Evolutionary conservation across 2,113 vertebrate genomes (phyloP).

Genomic region (Cyprinodon variegatus): DNA sequence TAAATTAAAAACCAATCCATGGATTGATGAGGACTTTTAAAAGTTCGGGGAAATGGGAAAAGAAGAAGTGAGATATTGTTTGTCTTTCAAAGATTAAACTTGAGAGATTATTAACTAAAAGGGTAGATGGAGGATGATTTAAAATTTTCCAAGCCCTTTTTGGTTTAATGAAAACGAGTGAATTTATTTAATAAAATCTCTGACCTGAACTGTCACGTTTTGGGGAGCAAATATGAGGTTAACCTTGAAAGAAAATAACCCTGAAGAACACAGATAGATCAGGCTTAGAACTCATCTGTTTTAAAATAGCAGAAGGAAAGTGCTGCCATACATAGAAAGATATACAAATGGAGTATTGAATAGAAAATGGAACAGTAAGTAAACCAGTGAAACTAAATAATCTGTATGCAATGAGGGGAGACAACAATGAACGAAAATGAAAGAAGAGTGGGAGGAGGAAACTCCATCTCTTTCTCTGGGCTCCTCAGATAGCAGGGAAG

Average conservation of each 20-base stretch:
- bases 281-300: neutral
- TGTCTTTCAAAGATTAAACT: neutral
- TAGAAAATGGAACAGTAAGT: too few species aligned
- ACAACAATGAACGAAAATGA: conserved; percentile 10
- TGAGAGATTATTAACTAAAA: neutral
- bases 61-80: neutral
- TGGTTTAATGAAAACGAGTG: neutral
- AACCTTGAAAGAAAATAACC: neutral
- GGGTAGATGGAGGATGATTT: neutral
- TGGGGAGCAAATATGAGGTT: neutral
- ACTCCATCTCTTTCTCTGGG: conserved; percentile 61
- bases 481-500: conserved; percentile 53
- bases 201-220: neutral
- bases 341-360: too few species aligned
- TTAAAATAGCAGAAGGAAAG: neutral
- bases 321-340: neutral
- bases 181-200: neutral
- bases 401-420: neutral
- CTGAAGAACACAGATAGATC: conserved; percentile 7
- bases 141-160: neutral
- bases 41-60: neutral
- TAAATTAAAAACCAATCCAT: neutral
- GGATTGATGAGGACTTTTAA: neutral
- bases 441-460: conserved; percentile 48
- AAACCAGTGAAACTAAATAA: neutral